Evolutionary conservation across 2,797 vertebrate genomes (phyloP).

Genomic region (Enteromius unitaeniatus): DNA sequence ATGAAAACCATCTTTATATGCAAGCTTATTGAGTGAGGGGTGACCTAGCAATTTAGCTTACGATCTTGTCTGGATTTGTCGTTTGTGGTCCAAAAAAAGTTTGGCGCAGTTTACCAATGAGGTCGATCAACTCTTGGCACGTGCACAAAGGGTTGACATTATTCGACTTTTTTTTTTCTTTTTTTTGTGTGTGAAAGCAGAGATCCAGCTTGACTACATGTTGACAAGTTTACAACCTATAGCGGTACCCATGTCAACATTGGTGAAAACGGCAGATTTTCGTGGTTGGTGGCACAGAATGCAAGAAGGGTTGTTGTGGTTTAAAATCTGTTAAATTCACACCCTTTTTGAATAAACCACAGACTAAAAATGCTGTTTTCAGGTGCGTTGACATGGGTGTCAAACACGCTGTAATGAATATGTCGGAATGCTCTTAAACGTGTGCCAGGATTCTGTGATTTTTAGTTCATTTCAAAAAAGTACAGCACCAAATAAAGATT

Average conservation of each 20-base stretch:
- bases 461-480: not conserved
- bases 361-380: constrained; percentile 40
- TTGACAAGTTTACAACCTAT: constrained; percentile 39
- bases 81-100: constrained; percentile 28
- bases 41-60: not conserved
- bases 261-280: constrained; percentile 23
- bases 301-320: constrained; percentile 15
- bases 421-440: constrained; percentile 23
- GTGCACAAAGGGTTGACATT: constrained; percentile 45
- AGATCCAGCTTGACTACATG: constrained; percentile 35
- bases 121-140: constrained; percentile 28
- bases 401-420: constrained; percentile 21
- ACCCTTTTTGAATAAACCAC: constrained; percentile 27
- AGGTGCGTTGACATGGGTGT: constrained; percentile 37
- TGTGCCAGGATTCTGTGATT: constrained; percentile 48
- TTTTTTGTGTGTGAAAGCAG: constrained; percentile 39
- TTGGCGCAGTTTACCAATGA: constrained; percentile 49
- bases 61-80: constrained; percentile 18
- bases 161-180: constrained; percentile 15
- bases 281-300: constrained; percentile 30
- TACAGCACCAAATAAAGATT: constrained; percentile 55
- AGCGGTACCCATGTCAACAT: constrained; percentile 31
- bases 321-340: not conserved
- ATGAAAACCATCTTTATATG: constrained; percentile 39
- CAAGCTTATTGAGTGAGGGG: constrained; percentile 8